phyloP scores from a whole-genome alignment of 2,888 invertebrate species.

The Aphidius colemani region DNA sequence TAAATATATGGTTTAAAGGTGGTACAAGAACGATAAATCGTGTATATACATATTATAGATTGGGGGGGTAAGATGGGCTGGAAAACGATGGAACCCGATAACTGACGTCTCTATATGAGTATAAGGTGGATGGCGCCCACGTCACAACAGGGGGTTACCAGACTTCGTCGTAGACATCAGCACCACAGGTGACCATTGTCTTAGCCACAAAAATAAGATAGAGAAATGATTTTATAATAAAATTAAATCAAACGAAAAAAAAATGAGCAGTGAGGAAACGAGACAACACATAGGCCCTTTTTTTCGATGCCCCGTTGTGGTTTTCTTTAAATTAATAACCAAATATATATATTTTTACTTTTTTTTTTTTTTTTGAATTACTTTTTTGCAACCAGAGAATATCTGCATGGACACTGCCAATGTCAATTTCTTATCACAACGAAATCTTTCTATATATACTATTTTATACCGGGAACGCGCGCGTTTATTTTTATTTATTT shows the following conservation, averaged over 20 bases:
- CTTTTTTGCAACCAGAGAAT: too few species aligned
- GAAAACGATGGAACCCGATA: slow-evolving; percentile 48
- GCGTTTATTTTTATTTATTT: slow-evolving; percentile 9
- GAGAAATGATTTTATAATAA: not conserved
- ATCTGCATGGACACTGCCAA: too few species aligned
- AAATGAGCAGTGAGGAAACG: slow-evolving; percentile 20
- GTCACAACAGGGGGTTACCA: slow-evolving; percentile 53
- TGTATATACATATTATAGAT: slow-evolving; percentile 6
- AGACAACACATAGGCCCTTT: slow-evolving; percentile 14
- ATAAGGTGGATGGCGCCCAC: slow-evolving; percentile 48
- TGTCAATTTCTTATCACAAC: slow-evolving; percentile 7
- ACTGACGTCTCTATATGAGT: slow-evolving; percentile 55
- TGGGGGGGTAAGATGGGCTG: slow-evolving; percentile 34
- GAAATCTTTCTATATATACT: too few species aligned
- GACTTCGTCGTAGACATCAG: slow-evolving; percentile 57
- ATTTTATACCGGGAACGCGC: too few species aligned
- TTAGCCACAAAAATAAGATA: slow-evolving; percentile 37
- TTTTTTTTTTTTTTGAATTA: too few species aligned
- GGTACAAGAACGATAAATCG: slow-evolving; percentile 26
- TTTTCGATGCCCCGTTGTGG: slow-evolving; percentile 20
- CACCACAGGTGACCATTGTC: slow-evolving; percentile 58
- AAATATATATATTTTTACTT: not conserved
- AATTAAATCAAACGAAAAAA: not conserved
- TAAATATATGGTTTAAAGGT: slow-evolving; percentile 13
- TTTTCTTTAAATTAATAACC: slow-evolving; percentile 23